Percentiles rank a stretch among this genome's conserved stretches.
Conservation (phyloP, 2,797 vertebrate genomes). For the Sebastolobus altivelis region DNA sequence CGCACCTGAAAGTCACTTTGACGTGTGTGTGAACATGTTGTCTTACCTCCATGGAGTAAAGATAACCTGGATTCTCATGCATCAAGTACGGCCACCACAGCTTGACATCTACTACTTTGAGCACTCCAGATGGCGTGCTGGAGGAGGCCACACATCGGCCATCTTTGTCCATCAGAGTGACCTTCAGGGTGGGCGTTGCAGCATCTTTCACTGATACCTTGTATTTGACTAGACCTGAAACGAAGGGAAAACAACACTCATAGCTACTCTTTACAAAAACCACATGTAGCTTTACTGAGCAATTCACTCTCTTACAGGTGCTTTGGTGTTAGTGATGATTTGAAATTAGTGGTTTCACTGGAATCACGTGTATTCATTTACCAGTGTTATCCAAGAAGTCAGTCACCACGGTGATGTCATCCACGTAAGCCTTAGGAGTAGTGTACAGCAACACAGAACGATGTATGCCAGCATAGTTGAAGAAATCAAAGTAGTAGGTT, state of each 20-base stretch:
- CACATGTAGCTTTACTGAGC: background rate
- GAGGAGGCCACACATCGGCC: constrained; percentile 84
- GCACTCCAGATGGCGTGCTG: constrained; percentile 75
- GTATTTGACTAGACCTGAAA: constrained; percentile 89
- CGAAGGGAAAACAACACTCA: background rate
- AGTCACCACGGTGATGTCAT: constrained; percentile 92
- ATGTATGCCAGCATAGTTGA: constrained; percentile 97
- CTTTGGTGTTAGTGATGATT: background rate
- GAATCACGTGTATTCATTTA: constrained; percentile 55
- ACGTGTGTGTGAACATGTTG: background rate
- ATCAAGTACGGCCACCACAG: constrained; percentile 99
- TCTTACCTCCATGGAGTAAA: constrained; percentile 91
- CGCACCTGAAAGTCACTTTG: background rate
- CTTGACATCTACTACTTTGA: constrained; percentile 87
- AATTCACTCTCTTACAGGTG: background rate
- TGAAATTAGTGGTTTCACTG: background rate
- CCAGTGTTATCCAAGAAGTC: constrained; percentile 82
- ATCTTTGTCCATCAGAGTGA: constrained; percentile 85
- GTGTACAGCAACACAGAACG: constrained; percentile 93
- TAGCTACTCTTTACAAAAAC: background rate
- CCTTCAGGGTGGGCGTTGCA: constrained; percentile 75
- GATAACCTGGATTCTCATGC: constrained; percentile 90
- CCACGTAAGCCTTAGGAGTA: constrained; percentile 90
- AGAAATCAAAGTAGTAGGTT: constrained; percentile 93
- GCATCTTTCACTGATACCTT: constrained; percentile 83